Evolutionary conservation across 2,113 vertebrate species (phyloP), one percentile per base, ranked within the genome.

Genomic region (Chamaetylas fuelleborni): DNA sequence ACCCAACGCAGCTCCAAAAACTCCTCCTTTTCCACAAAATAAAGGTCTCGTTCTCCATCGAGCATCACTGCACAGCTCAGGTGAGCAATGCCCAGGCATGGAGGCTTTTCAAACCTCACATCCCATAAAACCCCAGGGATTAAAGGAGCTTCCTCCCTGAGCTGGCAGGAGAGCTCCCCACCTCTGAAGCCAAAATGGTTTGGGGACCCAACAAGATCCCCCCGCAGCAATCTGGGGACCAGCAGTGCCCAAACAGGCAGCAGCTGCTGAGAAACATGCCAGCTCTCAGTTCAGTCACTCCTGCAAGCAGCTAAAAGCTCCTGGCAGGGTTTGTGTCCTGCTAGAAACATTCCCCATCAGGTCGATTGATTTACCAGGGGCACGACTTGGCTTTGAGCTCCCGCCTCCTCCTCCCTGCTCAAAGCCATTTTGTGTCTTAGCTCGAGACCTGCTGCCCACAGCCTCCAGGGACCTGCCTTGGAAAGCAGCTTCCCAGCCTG

Each of bases 391-490:
- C 93, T 96, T 92, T 89, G 79, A 87, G 51, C 93, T 91, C 57
- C 81, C 72, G 42, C 86, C 93, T 84, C 93, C 88, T 95, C 90
- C 93, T 88, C 74, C 62, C 43, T 0, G 9, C 12, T 95, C 95
- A 81, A 62, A 95, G 80, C 88, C 83, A 81, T 90, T 96, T 51
- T 5, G 38, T 62, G 88, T 3, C 38, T 14, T 5, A 61, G 89
- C 91, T 83, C 12, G 3, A 83, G 93, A 65, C 76, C 86, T 64
- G 90, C 92, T 50, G 91, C 94, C 92, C 38, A 1, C 80, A 47
- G n/a, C 91, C 92, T 31, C 92, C 83, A 1, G 95, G 91, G 92
- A 83, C 38, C 69, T 61, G 91, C 91, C 92, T 88, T 86, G 86
- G 83, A 81, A 90, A 91, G 86, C 92, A 81, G 92, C 91, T 89